Evolutionary conservation across 2,888 invertebrate genomes (phyloP).

Genomic region (Scotopteryx bipunctaria): DNA sequence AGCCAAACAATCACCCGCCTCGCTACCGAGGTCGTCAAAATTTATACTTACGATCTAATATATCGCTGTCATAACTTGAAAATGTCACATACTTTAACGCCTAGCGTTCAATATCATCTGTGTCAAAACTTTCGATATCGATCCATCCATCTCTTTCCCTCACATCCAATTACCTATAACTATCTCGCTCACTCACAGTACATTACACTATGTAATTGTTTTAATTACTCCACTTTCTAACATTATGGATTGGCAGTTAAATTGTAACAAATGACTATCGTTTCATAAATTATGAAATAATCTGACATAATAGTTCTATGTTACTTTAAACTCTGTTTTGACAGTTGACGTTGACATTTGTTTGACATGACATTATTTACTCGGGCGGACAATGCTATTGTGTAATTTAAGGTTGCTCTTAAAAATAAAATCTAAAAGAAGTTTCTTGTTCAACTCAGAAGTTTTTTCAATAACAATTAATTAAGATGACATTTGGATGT

Average conservation of each 20-base stretch:
- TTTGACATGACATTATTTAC: too few relatives aligned
- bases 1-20: too few relatives aligned
- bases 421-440: too few relatives aligned
- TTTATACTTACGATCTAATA: too few relatives aligned
- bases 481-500: too few relatives aligned
- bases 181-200: slow-evolving; percentile 46
- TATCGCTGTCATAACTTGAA: neutral
- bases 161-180: slow-evolving; percentile 14
- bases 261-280: slow-evolving; percentile 14
- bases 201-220: slow-evolving; percentile 25
- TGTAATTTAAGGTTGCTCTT: too few relatives aligned
- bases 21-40: too few relatives aligned
- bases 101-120: slow-evolving; percentile 58
- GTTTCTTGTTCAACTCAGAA: too few relatives aligned
- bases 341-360: neutral
- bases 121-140: slow-evolving; percentile 69
- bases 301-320: neutral
- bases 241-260: slow-evolving; percentile 14
- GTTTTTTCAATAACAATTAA: too few relatives aligned
- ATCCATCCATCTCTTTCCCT: slow-evolving; percentile 45
- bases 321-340: too few relatives aligned
- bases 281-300: slow-evolving; percentile 14
- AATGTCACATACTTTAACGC: slow-evolving; percentile 45
- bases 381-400: too few relatives aligned
- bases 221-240: slow-evolving; percentile 40